Base-by-base conservation (phyloP, 1,140 invertebrate genomes). In the Aphaenogaster rudis region DNA sequence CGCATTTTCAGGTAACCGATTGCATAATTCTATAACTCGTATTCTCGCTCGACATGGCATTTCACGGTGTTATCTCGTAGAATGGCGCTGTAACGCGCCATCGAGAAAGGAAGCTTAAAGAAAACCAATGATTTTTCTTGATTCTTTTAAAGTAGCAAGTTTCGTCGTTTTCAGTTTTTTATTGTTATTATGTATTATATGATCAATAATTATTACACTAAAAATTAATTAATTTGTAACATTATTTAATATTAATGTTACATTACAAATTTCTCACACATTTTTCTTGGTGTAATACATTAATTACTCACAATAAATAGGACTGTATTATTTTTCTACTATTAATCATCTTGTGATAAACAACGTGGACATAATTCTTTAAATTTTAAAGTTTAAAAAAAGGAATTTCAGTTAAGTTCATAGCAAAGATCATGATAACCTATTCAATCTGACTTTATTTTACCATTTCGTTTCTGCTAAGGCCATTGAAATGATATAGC, bases 1-100 rank as follows among this genome's bases (percentile, higher is more conserved):
- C 96, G 45, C 96, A 95, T 85, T 96, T 97, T 84, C 93, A 96
- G 96, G 97, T 96, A 95, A 93, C n/a, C 45, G 13, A 61, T 63
- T 50, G 54, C 69, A 76, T 76, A 74, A 76, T 84, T 36, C 54
- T 50, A 9, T 33, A 33, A 61, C 8, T 74, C 4, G 42, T 39
- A 36, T 50, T 72, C 7, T 67, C 42, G 15, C 28, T 48, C 7
- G 28, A 42, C 3, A 13, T 5, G 11, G 8, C 33, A n/a, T 17
- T 61, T 28, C 39, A 48, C 9, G 21, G 0, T 61, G 17, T 74
- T 59, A 50, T 45, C 5, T 39, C 11, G 13, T 21, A 74, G 11
- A 21, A 61, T 21, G 50, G 0, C 13, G 17, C 17, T 1, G 15
- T 39, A n/a, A 54, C 69, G 5, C 17, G 21, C 6, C 52, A 33